Base-by-base conservation (phyloP, 2,888 invertebrate genomes). In the Patella depressa region DNA sequence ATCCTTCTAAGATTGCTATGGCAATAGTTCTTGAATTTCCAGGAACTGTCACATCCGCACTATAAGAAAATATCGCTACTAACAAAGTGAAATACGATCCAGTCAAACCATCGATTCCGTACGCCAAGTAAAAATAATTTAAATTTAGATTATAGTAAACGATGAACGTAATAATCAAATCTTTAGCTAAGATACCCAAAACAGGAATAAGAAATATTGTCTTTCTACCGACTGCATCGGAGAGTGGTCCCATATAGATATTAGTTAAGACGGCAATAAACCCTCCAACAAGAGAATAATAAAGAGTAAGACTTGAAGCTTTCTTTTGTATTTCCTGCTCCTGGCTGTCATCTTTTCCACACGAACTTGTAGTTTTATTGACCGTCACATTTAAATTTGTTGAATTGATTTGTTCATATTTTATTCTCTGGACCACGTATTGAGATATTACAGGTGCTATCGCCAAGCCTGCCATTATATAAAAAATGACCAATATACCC, bases 11-110 rank as follows among this genome's bases (percentile, higher is more conserved):
- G 11, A 82, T 15, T 4, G 80, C 78, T 29, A 84, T 76, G 12
- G 76, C 82, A 29, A 81, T 59, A 2, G 83, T 80, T 54, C 85
- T 70, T 24, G 76, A 69, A 53, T 82, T 84, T 7, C 82, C 83
- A 2, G 53, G 72, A 24, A 53, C 19, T 3, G 85, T 84, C n/a
- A 83, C 77, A 72, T 85, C 85, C 12, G 83, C 80, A 15, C 79
- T 72, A 59, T 82, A 84, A 0, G 80, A 71, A 59, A 75, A 83
- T 0, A 74, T 70, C 7, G 80, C 76, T 19, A 81, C 77, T 15
- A 84, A 69, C 4, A 80, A 79, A 19, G 72, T 78, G 24, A 78
- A 80, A 14, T 81, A 73, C 24, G 79, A 78, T 14, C 85, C 85
- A 1, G 81, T 79, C 7, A 76, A 76, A 1, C 85, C 85, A 65